Base-by-base conservation (phyloP, 2,888 invertebrate species). In the Erynnis tages region DNA sequence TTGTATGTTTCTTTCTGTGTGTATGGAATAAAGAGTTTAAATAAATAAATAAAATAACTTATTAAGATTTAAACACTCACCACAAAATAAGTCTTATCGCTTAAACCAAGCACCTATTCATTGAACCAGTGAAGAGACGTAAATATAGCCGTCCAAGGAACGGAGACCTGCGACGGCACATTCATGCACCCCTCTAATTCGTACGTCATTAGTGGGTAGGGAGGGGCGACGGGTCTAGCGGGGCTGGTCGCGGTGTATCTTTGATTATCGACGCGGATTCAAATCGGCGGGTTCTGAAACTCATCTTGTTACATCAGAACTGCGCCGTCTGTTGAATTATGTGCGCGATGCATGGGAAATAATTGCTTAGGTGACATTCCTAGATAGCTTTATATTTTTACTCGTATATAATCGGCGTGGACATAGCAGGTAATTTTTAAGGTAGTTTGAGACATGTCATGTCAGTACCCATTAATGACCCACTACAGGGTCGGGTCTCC, bases 101-200 rank as follows among this genome's bases (percentile, higher is more conserved):
- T 69, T 67, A 56, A 14, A 59, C 69, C 67, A 65, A 58, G 56
- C 40, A 48, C 55, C 59, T 56, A 61, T 63, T 55, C 63, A 65
- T 68, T 56, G 55, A 63, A 66, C 64, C 64, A 65, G 63, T 69
- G 67, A 65, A 67, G 71, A 64, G 59, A 69, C 70, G 71, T 71
- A 77, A 75, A 78, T 73, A 74, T 72, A 71, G 60, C 69, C 69
- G 72, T 64, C 77, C 75, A 75, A 67, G 62, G 54, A 68, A 62
- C 63, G 70, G 60, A 67, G 77, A 76, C 53, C 74, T 60, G 63
- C 57, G 62, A 43, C 62, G 62, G 59, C 62, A 66, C 66, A 75
- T 76, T 73, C 68, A 71, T 69, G 69, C 68, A 61, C 48, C 56
- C 63, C 57, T 56, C 52, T 55, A 49, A 54, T 55, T 53, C 54